These are phyloP conservation scores for Prionace glauca DNA, from an alignment of 2,797 vertebrate genomes.

Conservation along the genomic window DNA sequence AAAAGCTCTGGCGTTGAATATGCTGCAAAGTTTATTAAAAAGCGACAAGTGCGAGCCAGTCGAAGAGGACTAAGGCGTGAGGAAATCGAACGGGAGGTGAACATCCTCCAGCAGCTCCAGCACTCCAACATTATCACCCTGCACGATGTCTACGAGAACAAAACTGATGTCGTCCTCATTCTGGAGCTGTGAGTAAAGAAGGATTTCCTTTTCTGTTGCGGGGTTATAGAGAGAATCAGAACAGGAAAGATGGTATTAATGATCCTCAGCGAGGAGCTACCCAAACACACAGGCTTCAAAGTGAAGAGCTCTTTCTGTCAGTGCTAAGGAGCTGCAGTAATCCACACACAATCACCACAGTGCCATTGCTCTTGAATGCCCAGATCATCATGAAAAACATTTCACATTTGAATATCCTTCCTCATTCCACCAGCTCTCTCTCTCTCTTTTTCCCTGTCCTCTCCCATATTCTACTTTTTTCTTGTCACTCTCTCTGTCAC, in stretches of 20 bases:
- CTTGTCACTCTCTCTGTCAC: not conserved
- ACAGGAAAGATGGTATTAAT: not conserved
- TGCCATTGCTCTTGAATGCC: not conserved
- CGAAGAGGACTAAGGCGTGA: slow-evolving; percentile 80
- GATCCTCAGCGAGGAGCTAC: not conserved
- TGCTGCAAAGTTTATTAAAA: slow-evolving; percentile 95
- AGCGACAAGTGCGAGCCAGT: slow-evolving; percentile 77
- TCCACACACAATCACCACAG: not conserved
- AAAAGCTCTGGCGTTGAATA: slow-evolving; percentile 69
- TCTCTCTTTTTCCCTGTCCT: not conserved
- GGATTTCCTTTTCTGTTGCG: not conserved
- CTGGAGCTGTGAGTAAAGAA: slow-evolving; percentile 85
- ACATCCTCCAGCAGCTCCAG: slow-evolving; percentile 80
- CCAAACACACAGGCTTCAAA: slow-evolving; percentile 36
- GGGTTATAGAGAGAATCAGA: slow-evolving; percentile 9
- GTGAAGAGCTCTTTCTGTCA: not conserved
- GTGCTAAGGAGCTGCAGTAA: not conserved
- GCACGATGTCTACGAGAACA: slow-evolving; percentile 89
- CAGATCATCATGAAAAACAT: not conserved
- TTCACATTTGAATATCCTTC: not conserved
- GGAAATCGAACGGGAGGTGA: slow-evolving; percentile 87
- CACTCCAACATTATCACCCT: slow-evolving; percentile 80
- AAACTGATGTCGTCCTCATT: slow-evolving; percentile 87
- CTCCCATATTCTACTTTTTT: not conserved
- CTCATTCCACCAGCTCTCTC: not conserved